These are phyloP conservation scores for Cololabis saira DNA, from an alignment of 2,113 vertebrate species.

Conservation along the genomic window DNA sequence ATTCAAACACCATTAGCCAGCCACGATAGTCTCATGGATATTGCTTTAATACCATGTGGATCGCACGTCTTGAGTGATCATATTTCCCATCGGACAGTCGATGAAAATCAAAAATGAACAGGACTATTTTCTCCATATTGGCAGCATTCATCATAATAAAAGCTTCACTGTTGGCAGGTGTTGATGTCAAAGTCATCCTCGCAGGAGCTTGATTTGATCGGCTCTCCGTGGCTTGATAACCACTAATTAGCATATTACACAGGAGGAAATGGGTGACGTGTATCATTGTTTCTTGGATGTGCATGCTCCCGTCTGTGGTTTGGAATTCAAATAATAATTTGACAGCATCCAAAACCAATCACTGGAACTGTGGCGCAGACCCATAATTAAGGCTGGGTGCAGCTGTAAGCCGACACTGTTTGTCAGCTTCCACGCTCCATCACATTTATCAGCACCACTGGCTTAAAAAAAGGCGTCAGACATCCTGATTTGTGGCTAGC, in stretches of 20 bases:
- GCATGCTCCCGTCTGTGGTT: slow-evolving; percentile 39
- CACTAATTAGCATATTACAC: slow-evolving; percentile 68
- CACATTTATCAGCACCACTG: slow-evolving; percentile 36
- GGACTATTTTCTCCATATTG: slow-evolving; percentile 53
- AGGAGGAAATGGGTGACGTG: slow-evolving; percentile 45
- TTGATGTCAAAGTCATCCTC: slow-evolving; percentile 59
- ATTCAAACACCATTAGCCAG: slow-evolving; percentile 1
- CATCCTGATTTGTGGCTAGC: slow-evolving; percentile 13
- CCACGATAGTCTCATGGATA: slow-evolving; percentile 25
- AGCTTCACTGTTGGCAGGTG: slow-evolving; percentile 40
- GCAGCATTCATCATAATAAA: slow-evolving; percentile 73
- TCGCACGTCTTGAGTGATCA: slow-evolving; percentile 23
- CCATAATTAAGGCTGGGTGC: slow-evolving; percentile 60
- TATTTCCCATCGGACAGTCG: slow-evolving; percentile 42
- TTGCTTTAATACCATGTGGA: slow-evolving; percentile 11
- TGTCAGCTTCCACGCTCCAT: slow-evolving; percentile 38
- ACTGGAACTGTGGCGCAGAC: slow-evolving; percentile 31
- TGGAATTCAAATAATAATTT: slow-evolving; percentile 49
- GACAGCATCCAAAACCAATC: slow-evolving; percentile 38
- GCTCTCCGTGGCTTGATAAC: slow-evolving; percentile 55
- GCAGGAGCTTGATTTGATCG: slow-evolving; percentile 61
- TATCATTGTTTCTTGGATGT: slow-evolving; percentile 12
- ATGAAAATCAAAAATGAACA: slow-evolving; percentile 64
- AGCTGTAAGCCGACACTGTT: slow-evolving; percentile 30
- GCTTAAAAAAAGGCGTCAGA: not conserved